Evolutionary conservation across 2,888 invertebrate species (phyloP).

Genomic region (Dusona sp.): DNA sequence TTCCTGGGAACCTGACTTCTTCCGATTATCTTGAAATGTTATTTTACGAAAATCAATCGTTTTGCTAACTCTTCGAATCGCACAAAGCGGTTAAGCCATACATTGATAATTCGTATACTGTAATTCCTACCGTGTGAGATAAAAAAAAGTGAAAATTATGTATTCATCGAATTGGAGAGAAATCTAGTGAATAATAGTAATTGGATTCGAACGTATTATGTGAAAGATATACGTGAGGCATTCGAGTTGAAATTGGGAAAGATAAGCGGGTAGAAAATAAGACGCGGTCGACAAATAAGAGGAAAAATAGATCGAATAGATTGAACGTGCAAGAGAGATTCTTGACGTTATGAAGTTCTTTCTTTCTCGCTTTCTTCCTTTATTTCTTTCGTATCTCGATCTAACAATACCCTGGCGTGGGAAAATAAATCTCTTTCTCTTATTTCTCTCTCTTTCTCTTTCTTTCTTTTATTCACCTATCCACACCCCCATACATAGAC

Average conservation of each 20-base stretch:
- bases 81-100: neutral
- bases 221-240: conserved; percentile 20
- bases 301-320: conserved; percentile 55
- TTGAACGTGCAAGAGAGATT: conserved; percentile 40
- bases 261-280: conserved; percentile 48
- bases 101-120: neutral
- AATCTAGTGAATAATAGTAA: conserved; percentile 63
- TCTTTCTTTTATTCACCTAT: neutral
- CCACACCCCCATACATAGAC: conserved; percentile 6
- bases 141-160: conserved; percentile 19
- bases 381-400: conserved; percentile 10
- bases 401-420: conserved; percentile 34
- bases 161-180: conserved; percentile 54
- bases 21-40: neutral
- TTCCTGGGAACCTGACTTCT: neutral
- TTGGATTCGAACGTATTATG: conserved; percentile 44
- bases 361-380: conserved; percentile 16
- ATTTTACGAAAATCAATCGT: neutral
- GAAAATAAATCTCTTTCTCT: conserved; percentile 50
- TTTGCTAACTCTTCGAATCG: neutral
- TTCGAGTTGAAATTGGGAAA: conserved; percentile 42
- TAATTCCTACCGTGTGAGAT: neutral
- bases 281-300: conserved; percentile 38
- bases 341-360: conserved; percentile 26
- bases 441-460: conserved; percentile 13